These are phyloP conservation scores for Cassiopea andromeda DNA, from an alignment of 30 jellyfish, hydroid and myxozoan species.

Conservation along the genomic window DNA sequence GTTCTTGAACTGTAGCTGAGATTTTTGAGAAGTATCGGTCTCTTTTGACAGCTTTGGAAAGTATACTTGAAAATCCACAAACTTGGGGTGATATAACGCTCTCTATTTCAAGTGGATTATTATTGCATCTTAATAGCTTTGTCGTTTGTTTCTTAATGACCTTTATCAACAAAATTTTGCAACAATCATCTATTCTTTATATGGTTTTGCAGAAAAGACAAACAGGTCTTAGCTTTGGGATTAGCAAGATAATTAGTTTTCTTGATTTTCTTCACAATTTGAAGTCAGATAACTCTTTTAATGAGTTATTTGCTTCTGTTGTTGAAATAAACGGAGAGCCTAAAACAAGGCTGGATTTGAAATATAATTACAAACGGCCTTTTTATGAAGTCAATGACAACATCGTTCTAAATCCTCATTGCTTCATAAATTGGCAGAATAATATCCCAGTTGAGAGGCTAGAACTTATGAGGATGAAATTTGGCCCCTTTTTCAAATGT, in stretches of 20 bases:
- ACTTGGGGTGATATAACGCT: slow-evolving; percentile 44
- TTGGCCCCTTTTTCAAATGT: no score
- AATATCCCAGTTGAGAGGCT: slow-evolving; percentile 17
- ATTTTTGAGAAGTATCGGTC: slow-evolving; percentile 1
- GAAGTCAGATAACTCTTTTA: neutral
- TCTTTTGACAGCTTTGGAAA: slow-evolving; percentile 24
- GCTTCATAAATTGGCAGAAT: slow-evolving; percentile 20
- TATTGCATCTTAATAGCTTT: slow-evolving; percentile 17
- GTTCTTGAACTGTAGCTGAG: slow-evolving; percentile 35
- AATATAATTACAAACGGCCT: slow-evolving; percentile 42
- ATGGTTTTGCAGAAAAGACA: slow-evolving; percentile 25
- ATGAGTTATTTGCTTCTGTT: neutral
- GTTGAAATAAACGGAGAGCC: slow-evolving; percentile 26
- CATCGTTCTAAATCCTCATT: slow-evolving; percentile 26
- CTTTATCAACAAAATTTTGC: slow-evolving; percentile 23
- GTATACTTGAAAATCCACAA: slow-evolving; percentile 35
- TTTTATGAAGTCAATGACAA: slow-evolving; percentile 34
- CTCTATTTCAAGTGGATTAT: no score
- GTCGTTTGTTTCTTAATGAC: slow-evolving; percentile 19
- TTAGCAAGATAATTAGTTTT: slow-evolving; percentile 20
- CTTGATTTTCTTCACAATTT: slow-evolving; percentile 6
- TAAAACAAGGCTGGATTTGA: slow-evolving; percentile 1
- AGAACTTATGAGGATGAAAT: slow-evolving; percentile 11
- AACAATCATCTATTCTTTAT: slow-evolving; percentile 1
- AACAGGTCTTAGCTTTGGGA: slow-evolving; percentile 41